Evolutionary conservation across 2,113 vertebrate species (phyloP).

Genomic region (Emydura subglobosa): DNA sequence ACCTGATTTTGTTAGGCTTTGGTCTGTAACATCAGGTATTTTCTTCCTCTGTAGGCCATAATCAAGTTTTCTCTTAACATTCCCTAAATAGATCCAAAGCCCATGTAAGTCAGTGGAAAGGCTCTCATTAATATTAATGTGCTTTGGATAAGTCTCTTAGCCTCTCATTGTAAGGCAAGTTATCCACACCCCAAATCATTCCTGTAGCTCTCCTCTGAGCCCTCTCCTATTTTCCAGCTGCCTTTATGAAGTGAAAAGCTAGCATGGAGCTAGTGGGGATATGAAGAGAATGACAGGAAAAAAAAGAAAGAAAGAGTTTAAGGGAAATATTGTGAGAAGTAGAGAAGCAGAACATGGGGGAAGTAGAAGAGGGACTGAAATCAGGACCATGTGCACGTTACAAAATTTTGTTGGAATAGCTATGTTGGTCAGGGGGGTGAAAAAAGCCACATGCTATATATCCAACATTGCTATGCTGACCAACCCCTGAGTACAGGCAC

Average conservation of each 20-base stretch:
- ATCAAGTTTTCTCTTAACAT: neutral
- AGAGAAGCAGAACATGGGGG: neutral
- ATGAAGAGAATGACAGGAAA: neutral
- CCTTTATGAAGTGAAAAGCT: neutral
- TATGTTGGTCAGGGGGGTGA: too few relatives aligned
- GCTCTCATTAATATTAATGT: fast-evolving
- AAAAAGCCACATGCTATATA: too few relatives aligned
- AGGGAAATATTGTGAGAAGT: neutral
- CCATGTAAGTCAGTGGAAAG: fast-evolving
- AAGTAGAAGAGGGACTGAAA: neutral
- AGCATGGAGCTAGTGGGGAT: neutral
- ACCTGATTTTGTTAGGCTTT: neutral
- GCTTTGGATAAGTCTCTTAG: neutral
- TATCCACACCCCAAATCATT: neutral
- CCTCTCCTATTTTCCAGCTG: neutral
- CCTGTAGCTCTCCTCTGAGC: neutral
- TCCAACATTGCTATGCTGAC: too few relatives aligned
- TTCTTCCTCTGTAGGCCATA: neutral
- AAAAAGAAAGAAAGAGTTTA: neutral
- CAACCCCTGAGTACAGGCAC: too few relatives aligned
- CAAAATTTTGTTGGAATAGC: too few relatives aligned
- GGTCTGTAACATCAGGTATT: neutral
- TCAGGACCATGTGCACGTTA: neutral
- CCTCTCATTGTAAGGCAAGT: neutral
- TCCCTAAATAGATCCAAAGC: neutral